phyloP scores from a whole-genome alignment of 2,888 invertebrate species.

The Ecliptopera silaceata region DNA sequence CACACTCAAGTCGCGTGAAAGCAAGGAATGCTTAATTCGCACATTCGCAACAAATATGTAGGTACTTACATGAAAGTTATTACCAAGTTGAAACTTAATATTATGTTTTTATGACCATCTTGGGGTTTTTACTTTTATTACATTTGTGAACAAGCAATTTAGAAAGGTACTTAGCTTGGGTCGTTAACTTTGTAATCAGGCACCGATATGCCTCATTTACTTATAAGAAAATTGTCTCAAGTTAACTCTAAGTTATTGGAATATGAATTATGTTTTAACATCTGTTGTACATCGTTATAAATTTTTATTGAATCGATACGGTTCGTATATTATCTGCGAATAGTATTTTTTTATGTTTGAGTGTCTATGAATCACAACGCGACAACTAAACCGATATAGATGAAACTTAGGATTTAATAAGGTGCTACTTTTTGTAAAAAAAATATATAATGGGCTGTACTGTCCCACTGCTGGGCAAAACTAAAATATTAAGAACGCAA shows the following conservation, averaged over 20 bases:
- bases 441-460: too few species aligned
- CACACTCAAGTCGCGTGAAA: too few species aligned
- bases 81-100: background rate
- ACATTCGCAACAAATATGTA: too few species aligned
- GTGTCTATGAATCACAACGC: too few species aligned
- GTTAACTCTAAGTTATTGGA: constrained; percentile 35
- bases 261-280: constrained; percentile 35
- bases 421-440: too few species aligned
- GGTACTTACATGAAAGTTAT: background rate
- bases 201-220: constrained; percentile 55
- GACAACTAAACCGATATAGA: too few species aligned
- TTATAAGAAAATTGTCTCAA: constrained; percentile 46
- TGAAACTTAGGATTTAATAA: too few species aligned
- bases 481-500: too few species aligned
- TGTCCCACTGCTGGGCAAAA: too few species aligned
- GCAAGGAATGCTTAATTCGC: too few species aligned
- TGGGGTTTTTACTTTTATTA: constrained; percentile 9
- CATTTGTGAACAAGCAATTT: constrained; percentile 13
- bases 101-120: constrained; percentile 8
- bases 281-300: constrained; percentile 30
- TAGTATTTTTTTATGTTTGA: too few species aligned
- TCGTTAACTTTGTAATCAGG: constrained; percentile 42
- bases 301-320: constrained; percentile 15
- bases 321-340: too few species aligned
- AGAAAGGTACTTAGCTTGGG: constrained; percentile 26